Evolutionary conservation across 2,797 vertebrate species (phyloP).

Genomic region (Clarias fuscus): DNA sequence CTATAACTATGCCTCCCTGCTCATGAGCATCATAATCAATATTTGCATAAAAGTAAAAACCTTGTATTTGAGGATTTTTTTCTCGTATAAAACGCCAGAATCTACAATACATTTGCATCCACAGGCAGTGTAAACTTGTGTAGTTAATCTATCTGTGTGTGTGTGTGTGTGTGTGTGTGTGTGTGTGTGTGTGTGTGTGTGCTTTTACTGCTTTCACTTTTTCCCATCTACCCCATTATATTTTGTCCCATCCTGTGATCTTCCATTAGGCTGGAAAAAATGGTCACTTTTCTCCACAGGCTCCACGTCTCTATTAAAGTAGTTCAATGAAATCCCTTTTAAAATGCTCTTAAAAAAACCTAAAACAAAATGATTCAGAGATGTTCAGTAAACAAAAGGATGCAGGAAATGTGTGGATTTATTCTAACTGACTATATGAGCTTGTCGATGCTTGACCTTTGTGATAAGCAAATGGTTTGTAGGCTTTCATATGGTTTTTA

Average conservation of each 20-base stretch:
- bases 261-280: constrained; percentile 59
- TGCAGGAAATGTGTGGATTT: constrained; percentile 7
- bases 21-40: background rate
- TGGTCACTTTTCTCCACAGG: constrained; percentile 26
- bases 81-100: background rate
- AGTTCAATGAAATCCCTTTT: constrained; percentile 10
- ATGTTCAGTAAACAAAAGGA: constrained; percentile 25
- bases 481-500: constrained; percentile 15
- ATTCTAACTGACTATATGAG: background rate
- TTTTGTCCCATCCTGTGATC: constrained; percentile 58
- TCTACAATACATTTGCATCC: background rate
- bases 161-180: background rate
- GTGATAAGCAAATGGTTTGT: constrained; percentile 3
- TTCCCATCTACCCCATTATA: background rate
- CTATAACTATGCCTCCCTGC: background rate
- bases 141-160: background rate
- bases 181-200: constrained; percentile 1
- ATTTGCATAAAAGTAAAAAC: background rate
- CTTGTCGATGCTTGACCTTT: background rate
- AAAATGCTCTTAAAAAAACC: constrained; percentile 16
- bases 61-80: background rate
- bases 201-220: background rate
- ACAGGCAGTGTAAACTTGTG: background rate
- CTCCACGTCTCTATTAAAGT: constrained; percentile 42
- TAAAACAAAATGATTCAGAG: background rate